Evolutionary conservation across 2,888 invertebrate genomes (phyloP), one percentile per base, ranked within the genome.

Genomic region (Drosophila borealis): DNA sequence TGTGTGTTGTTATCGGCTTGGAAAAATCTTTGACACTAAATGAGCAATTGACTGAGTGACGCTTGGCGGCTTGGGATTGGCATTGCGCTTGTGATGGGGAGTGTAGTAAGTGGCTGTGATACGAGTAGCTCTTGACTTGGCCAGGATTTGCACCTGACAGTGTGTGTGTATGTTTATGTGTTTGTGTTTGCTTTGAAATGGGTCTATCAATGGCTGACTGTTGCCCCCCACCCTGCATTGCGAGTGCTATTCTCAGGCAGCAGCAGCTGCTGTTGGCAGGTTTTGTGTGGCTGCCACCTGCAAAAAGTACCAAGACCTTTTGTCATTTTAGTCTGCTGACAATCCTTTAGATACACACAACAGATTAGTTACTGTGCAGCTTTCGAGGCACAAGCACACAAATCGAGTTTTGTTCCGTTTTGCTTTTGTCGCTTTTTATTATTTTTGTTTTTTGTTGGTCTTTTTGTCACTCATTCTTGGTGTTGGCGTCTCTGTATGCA

Each of bases 301-400:
- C 74, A 54, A 34, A 53, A 53, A 14, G 61, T 46, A 42, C 19
- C 45, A 9, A 74, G 79, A 70, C 83, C 78, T 88, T 74, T 87
- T 80, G 81, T 77, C 81, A 84, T 65, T 74, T 66, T 42, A 42
- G 60, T 50, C 66, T 44, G 55, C 73, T 66, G 29, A 64, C 86
- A 80, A 88, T 91, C 91, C 91, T 88, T 86, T 74, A 91, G 91
- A 91, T 91, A 91, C 91, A 90, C 82, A 89, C 84, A 78, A 79
- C 79, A 91, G 91, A 91, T 91, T 90, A 91, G 78, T 78, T 63
- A 65, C 75, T 54, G 39, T 54, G 75, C 62, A 56, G 54, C 59
- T 67, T 19, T 56, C n/a, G 41, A 49, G 51, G 46, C 39, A 25
- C 73, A 60, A 60, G 56, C 60, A 65, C 60, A 67, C 64, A 81